phyloP scores from a whole-genome alignment of 2,797 vertebrate species.

The Sebastes matsubarae region DNA sequence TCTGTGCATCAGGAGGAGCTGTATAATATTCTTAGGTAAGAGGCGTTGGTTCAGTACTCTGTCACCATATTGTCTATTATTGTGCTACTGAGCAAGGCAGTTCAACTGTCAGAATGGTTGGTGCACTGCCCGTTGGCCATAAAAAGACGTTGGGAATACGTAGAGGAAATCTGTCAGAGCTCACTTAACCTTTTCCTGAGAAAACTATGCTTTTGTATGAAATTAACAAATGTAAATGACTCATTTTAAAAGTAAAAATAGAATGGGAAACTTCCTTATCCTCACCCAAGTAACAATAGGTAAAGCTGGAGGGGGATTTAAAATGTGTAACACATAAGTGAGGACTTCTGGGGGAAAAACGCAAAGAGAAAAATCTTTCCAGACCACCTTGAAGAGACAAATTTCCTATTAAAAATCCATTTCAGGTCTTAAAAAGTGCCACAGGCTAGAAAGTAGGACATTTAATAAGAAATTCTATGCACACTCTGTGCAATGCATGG shows the following conservation, averaged over 20 bases:
- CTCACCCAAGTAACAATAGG: not conserved
- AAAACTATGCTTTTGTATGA: not conserved
- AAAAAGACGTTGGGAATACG: not conserved
- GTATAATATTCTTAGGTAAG: constrained; percentile 11
- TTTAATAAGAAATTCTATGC: constrained; percentile 28
- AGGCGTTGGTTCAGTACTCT: not conserved
- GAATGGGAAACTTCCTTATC: constrained; percentile 22
- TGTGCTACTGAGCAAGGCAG: constrained; percentile 30
- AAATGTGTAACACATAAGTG: constrained; percentile 6
- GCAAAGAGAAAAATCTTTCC: constrained; percentile 42
- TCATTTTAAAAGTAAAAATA: not conserved
- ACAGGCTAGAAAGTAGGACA: constrained; percentile 5
- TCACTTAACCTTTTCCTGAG: not conserved
- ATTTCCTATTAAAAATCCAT: constrained; percentile 58
- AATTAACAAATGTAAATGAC: constrained; percentile 15
- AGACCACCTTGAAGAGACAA: constrained; percentile 41
- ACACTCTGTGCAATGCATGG: not conserved
- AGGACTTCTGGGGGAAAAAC: constrained; percentile 25
- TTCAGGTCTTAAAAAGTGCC: constrained; percentile 37
- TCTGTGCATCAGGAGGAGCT: not conserved
- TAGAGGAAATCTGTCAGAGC: not conserved
- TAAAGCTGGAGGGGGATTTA: constrained; percentile 16
- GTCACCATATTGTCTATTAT: constrained; percentile 14
- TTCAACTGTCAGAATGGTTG: constrained; percentile 19
- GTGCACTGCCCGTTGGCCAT: not conserved